Percentiles rank a stretch among this genome's conserved stretches.
Evolutionary conservation across 64 coral and sea anemone genomes (phyloP).

Genomic region (Porites lutea): DNA sequence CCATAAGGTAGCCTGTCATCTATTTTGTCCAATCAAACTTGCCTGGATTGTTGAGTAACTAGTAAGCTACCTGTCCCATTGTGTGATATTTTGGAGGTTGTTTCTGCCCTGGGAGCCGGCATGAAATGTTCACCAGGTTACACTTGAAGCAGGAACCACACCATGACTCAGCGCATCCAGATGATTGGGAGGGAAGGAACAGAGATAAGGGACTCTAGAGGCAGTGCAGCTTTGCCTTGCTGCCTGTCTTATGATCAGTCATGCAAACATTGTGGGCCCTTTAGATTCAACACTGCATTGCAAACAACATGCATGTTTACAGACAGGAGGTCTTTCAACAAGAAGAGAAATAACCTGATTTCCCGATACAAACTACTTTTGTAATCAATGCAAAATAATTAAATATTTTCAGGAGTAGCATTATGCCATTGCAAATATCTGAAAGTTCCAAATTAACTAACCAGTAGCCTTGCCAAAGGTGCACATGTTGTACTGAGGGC

Average conservation of each 20-base stretch:
- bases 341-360: neutral
- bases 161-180: conserved; percentile 94
- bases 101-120: conserved; percentile 60
- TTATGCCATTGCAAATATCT: neutral
- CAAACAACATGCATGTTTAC: neutral
- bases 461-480: neutral
- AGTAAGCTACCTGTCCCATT: conserved; percentile 5
- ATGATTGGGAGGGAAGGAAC: conserved; percentile 90
- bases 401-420: neutral
- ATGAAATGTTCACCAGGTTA: conserved; percentile 49
- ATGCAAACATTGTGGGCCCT: conserved; percentile 77
- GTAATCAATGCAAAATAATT: neutral
- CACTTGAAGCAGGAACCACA: conserved; percentile 89
- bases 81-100: conserved; percentile 5
- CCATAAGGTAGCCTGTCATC: neutral
- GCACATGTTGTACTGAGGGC: neutral
- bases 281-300: conserved; percentile 55
- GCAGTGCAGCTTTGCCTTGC: neutral
- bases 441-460: neutral
- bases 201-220: neutral
- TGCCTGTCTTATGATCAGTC: conserved; percentile 1
- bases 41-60: neutral
- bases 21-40: conserved; percentile 30
- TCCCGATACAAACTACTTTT: neutral
- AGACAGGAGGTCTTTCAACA: neutral